These are phyloP conservation scores for Ceratina australensis DNA, from an alignment of 1,140 invertebrate genomes.

Conservation along the genomic window DNA sequence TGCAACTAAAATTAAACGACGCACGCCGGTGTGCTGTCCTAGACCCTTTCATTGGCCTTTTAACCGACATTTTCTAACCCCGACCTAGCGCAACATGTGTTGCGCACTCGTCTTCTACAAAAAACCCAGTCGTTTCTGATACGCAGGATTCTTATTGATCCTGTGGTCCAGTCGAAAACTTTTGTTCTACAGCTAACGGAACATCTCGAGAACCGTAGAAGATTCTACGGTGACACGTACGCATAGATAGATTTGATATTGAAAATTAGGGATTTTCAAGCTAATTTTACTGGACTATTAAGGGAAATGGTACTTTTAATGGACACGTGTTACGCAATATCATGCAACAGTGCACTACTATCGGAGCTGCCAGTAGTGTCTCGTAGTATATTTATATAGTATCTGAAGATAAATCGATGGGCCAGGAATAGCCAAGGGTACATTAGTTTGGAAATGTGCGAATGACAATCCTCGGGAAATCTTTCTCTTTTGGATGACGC, in stretches of 20 bases:
- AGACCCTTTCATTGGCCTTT: slow-evolving; percentile 44
- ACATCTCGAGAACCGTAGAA: too few species aligned
- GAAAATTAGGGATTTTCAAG: not conserved
- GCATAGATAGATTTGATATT: not conserved
- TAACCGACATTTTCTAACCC: slow-evolving; percentile 40
- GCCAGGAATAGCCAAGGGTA: slow-evolving; percentile 7
- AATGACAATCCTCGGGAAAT: not conserved
- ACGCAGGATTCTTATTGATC: too few species aligned
- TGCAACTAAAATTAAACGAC: slow-evolving; percentile 30
- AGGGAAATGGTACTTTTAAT: slow-evolving; percentile 8
- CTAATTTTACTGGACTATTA: too few species aligned
- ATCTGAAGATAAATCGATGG: slow-evolving; percentile 28
- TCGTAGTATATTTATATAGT: slow-evolving; percentile 24
- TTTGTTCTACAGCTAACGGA: too few species aligned
- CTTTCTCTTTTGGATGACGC: too few species aligned
- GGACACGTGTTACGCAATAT: slow-evolving; percentile 26
- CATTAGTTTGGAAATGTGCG: not conserved
- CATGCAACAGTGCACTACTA: slow-evolving; percentile 7
- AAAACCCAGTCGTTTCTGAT: not conserved
- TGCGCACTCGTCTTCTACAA: not conserved
- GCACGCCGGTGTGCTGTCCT: slow-evolving; percentile 21
- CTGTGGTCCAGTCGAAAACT: too few species aligned
- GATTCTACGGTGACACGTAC: too few species aligned
- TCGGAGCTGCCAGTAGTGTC: slow-evolving; percentile 20
- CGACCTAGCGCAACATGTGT: slow-evolving; percentile 39